Conservation (phyloP, 2,113 vertebrate species). For the Melanerpes formicivorus region DNA sequence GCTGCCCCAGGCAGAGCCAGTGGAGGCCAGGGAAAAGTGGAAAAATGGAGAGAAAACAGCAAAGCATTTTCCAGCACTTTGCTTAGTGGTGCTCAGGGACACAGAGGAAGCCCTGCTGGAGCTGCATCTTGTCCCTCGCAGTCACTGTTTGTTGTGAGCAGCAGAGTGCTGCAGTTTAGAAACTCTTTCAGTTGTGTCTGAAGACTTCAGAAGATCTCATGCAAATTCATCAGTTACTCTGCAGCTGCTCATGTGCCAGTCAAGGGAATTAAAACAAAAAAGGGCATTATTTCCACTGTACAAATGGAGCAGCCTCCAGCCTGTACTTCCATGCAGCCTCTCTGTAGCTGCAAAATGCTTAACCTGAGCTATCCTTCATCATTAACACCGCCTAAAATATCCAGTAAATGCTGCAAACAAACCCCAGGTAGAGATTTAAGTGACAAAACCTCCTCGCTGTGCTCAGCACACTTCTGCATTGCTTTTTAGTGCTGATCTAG, state of each 20-base stretch:
- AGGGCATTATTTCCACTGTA: slow-evolving; percentile 49
- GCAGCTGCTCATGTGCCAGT: slow-evolving; percentile 38
- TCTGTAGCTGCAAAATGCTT: not conserved
- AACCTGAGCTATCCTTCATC: not conserved
- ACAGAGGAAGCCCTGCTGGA: not conserved
- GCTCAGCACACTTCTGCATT: not conserved
- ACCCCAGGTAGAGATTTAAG: not conserved
- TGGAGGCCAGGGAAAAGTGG: not conserved
- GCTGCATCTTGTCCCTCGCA: not conserved
- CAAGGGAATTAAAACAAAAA: slow-evolving; percentile 63
- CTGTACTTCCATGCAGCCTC: slow-evolving; percentile 10
- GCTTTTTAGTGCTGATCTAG: not conserved
- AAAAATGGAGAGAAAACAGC: not conserved
- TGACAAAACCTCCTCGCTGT: fast-evolving
- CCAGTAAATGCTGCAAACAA: not conserved
- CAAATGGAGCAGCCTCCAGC: slow-evolving; percentile 36
- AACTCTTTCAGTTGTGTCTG: not conserved
- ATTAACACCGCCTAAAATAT: slow-evolving; percentile 3
- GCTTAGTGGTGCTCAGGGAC: not conserved
- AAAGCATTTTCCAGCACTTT: not conserved
- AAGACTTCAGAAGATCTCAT: not conserved
- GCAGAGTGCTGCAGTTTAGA: not conserved
- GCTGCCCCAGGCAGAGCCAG: not conserved
- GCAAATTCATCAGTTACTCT: slow-evolving; percentile 52
- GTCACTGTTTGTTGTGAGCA: not conserved